Evolutionary conservation across 2,113 vertebrate species (phyloP).

Genomic region (zebrafish (Danio rerio)): GRCz12tu NC_133188.1:42427501-42428000

Average conservation of each 20-base stretch:
- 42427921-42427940: conserved; percentile 45
- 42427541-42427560: too few species aligned
- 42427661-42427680: not conserved
- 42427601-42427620: too few species aligned
- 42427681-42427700: not conserved
- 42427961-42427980: conserved; percentile 64
- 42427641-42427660: not conserved
- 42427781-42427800: conserved; percentile 66
- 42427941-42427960: conserved; percentile 56
- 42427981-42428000: conserved; percentile 51
- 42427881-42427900: conserved; percentile 62
- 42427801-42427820: conserved; percentile 58
- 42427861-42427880: conserved; percentile 33
- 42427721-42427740: conserved; percentile 52
- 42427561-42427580: too few species aligned
- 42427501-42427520: too few species aligned
- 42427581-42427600: too few species aligned
- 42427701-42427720: conserved; percentile 2
- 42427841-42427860: conserved; percentile 40
- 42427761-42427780: conserved; percentile 59
- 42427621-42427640: too few species aligned
- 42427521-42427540: too few species aligned
- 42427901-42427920: conserved; percentile 55
- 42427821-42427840: conserved; percentile 49
- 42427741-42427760: conserved; percentile 63